A percentile compares a stretch with the other conserved stretches of the same genome.
Conservation (phyloP, 2,888 invertebrate species). For the Platerodrilus igneus region DNA sequence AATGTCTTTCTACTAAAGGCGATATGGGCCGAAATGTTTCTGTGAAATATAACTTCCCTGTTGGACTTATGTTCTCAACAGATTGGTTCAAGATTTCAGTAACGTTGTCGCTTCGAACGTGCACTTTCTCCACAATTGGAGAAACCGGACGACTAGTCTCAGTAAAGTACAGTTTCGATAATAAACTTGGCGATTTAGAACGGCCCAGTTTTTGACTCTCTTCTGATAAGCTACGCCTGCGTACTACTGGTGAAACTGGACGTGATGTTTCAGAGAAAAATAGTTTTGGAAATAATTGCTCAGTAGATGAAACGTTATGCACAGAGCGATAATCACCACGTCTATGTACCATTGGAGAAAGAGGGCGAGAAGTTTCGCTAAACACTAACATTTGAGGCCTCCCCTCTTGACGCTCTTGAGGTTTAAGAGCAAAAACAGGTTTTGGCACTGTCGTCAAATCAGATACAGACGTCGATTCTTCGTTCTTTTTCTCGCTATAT, state of each 20-base stretch:
- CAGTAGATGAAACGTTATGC: background rate
- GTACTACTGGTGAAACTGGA: slow-evolving; percentile 23
- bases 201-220: no score
- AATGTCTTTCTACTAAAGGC: slow-evolving; percentile 35
- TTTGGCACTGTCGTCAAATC: no score
- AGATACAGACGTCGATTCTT: no score
- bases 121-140: slow-evolving; percentile 29
- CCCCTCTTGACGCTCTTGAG: no score
- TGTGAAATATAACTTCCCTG: slow-evolving; percentile 27
- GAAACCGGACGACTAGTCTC: slow-evolving; percentile 29
- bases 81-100: background rate
- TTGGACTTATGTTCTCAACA: slow-evolving; percentile 1
- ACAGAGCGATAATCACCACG: background rate
- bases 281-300: slow-evolving; percentile 11
- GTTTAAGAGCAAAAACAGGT: no score
- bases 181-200: slow-evolving; percentile 8
- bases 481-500: no score
- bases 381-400: no score
- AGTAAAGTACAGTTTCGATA: slow-evolving; percentile 5
- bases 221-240: no score
- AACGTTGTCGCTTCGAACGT: background rate
- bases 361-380: slow-evolving; percentile 22
- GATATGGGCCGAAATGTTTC: slow-evolving; percentile 34
- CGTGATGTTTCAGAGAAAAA: slow-evolving; percentile 47
- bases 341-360: slow-evolving; percentile 6